Evolutionary conservation across 2,113 vertebrate species (phyloP).

Genomic region (Heterotilapia buettikoferi): DNA sequence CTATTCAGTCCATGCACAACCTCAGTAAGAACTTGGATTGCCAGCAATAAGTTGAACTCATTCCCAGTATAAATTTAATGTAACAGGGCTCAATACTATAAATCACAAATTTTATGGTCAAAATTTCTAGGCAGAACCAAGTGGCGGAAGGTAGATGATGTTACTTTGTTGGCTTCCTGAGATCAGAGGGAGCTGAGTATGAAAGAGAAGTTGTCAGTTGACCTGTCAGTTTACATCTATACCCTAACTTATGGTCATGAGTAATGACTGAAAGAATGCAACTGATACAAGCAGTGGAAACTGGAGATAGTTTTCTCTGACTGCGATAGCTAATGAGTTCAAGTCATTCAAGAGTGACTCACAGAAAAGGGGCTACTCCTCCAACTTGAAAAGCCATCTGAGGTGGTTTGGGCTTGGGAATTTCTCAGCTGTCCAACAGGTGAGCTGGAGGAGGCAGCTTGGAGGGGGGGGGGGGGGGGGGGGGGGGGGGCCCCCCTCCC

Average conservation of each 20-base stretch:
- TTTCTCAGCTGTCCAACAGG: background rate
- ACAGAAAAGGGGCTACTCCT: background rate
- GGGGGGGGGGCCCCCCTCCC: accelerated
- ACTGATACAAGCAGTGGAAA: background rate
- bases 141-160: background rate
- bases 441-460: background rate
- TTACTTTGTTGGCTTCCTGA: background rate
- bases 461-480: accelerated
- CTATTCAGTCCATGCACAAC: background rate
- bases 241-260: background rate
- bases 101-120: accelerated
- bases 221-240: background rate
- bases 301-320: background rate
- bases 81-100: background rate
- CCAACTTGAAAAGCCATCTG: background rate
- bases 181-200: background rate
- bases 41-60: background rate
- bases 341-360: background rate
- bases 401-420: background rate
- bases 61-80: background rate
- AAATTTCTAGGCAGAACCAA: background rate
- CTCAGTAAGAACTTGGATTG: background rate
- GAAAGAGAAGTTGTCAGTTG: background rate
- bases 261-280: background rate
- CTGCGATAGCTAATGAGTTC: background rate